phyloP scores from a whole-genome alignment of 2,888 invertebrate species.

The Erynnis tages region DNA sequence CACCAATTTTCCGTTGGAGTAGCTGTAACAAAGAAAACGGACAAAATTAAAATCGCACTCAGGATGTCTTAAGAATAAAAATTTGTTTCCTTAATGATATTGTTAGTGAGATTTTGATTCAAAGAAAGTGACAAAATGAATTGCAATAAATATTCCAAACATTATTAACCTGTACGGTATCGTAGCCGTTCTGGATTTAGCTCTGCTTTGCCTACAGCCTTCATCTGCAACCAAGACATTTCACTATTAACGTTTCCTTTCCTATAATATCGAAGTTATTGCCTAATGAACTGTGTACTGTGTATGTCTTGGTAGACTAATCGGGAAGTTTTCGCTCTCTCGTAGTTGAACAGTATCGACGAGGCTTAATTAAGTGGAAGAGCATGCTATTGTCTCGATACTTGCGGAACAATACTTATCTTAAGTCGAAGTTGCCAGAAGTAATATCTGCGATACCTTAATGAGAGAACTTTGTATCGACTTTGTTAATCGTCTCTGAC shows the following conservation, averaged over 20 bases:
- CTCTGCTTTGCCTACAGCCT: slow-evolving; percentile 79
- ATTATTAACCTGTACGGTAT: slow-evolving; percentile 77
- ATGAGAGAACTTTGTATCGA: slow-evolving; percentile 79
- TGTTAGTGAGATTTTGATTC: slow-evolving; percentile 5
- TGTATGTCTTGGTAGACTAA: slow-evolving; percentile 56
- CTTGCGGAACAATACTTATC: slow-evolving; percentile 77
- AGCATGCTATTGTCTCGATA: slow-evolving; percentile 73
- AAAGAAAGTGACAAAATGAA: neutral
- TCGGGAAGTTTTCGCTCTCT: slow-evolving; percentile 56
- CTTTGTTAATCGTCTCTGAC: slow-evolving; percentile 74
- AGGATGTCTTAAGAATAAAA: neutral
- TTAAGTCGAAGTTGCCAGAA: slow-evolving; percentile 70
- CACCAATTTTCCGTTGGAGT: slow-evolving; percentile 82
- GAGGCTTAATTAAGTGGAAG: slow-evolving; percentile 75
- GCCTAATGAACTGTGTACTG: slow-evolving; percentile 31
- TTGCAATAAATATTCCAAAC: slow-evolving; percentile 29
- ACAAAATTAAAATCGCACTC: slow-evolving; percentile 30
- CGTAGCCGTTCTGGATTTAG: slow-evolving; percentile 79
- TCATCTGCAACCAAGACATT: slow-evolving; percentile 78
- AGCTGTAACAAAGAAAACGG: slow-evolving; percentile 68
- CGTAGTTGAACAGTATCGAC: slow-evolving; percentile 57
- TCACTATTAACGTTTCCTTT: slow-evolving; percentile 31
- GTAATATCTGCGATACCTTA: slow-evolving; percentile 79
- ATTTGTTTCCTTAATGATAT: neutral
- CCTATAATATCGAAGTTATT: slow-evolving; percentile 17